Evolutionary conservation across 2,797 vertebrate species (phyloP).

Genomic region (Lophius americanus): DNA sequence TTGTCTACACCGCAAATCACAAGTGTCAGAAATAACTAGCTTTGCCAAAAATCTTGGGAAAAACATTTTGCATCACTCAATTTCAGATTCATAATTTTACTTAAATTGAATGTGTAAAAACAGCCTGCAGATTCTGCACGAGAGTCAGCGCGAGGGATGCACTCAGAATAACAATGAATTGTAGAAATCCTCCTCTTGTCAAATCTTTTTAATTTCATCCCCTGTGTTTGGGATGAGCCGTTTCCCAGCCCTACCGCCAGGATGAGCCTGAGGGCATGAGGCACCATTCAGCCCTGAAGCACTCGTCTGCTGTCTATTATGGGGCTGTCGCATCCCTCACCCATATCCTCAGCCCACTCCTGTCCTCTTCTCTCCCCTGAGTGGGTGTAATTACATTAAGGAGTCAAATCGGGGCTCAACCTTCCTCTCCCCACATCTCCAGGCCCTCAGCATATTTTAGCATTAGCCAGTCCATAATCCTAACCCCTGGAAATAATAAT

Average conservation of each 20-base stretch:
- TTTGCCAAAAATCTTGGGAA: slow-evolving; percentile 22
- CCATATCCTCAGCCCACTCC: slow-evolving; percentile 62
- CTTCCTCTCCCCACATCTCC: slow-evolving; percentile 73
- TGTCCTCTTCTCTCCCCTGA: slow-evolving; percentile 69
- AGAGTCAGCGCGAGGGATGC: slow-evolving; percentile 18
- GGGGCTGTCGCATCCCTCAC: slow-evolving; percentile 82
- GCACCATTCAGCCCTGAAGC: slow-evolving; percentile 72
- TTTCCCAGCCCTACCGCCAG: slow-evolving; percentile 64
- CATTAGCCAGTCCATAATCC: slow-evolving; percentile 77
- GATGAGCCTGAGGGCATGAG: slow-evolving; percentile 73
- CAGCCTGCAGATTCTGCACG: slow-evolving; percentile 18
- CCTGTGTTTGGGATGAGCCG: slow-evolving; percentile 54
- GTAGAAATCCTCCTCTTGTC: slow-evolving; percentile 65
- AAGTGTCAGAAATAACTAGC: slow-evolving; percentile 42
- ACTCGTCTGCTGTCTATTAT: slow-evolving; percentile 78
- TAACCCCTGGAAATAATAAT: slow-evolving; percentile 81
- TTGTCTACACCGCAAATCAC: slow-evolving; percentile 31
- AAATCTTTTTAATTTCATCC: slow-evolving; percentile 75
- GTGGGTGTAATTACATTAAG: slow-evolving; percentile 87
- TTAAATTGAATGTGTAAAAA: slow-evolving; percentile 34
- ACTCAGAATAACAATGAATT: slow-evolving; percentile 73
- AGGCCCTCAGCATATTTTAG: slow-evolving; percentile 78
- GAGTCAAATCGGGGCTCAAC: slow-evolving; percentile 73
- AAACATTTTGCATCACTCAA: slow-evolving; percentile 24
- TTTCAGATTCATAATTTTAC: slow-evolving; percentile 26